Percentiles rank a stretch among this genome's conserved stretches.
Evolutionary conservation across 2,797 vertebrate species (phyloP).

Genomic region (Ceryle rudis): DNA sequence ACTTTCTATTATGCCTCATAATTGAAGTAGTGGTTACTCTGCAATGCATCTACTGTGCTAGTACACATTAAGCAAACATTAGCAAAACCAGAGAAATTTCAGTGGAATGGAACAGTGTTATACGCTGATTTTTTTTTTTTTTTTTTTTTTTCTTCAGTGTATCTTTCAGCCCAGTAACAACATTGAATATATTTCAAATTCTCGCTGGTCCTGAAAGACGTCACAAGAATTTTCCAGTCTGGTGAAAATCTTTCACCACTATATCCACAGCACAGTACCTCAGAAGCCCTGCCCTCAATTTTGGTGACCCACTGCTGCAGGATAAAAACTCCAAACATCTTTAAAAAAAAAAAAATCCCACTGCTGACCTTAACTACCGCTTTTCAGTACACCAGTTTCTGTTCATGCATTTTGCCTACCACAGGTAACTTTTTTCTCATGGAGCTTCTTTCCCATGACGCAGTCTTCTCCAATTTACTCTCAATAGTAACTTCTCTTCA

Average conservation of each 20-base stretch:
- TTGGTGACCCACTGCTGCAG: neutral
- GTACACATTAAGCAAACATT: constrained; percentile 28
- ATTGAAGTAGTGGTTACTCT: constrained; percentile 4
- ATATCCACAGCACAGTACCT: neutral
- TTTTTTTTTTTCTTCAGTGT: neutral
- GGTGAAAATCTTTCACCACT: neutral
- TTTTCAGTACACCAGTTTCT: neutral
- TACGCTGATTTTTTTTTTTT: neutral
- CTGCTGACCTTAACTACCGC: neutral
- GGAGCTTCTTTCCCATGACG: neutral
- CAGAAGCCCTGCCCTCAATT: neutral
- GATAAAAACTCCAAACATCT: neutral
- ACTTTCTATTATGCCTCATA: neutral
- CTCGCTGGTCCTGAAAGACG: neutral
- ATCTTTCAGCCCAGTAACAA: neutral
- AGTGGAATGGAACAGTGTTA: neutral
- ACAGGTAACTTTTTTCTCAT: neutral
- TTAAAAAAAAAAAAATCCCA: neutral
- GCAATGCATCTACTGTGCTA: neutral
- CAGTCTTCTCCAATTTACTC: neutral
- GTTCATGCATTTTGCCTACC: neutral
- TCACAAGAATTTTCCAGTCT: neutral
- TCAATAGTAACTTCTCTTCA: fast-evolving
- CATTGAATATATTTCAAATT: neutral
- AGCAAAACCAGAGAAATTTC: constrained; percentile 20